Conservation (phyloP, 2,888 invertebrate genomes). For the Thalpophila matura region DNA sequence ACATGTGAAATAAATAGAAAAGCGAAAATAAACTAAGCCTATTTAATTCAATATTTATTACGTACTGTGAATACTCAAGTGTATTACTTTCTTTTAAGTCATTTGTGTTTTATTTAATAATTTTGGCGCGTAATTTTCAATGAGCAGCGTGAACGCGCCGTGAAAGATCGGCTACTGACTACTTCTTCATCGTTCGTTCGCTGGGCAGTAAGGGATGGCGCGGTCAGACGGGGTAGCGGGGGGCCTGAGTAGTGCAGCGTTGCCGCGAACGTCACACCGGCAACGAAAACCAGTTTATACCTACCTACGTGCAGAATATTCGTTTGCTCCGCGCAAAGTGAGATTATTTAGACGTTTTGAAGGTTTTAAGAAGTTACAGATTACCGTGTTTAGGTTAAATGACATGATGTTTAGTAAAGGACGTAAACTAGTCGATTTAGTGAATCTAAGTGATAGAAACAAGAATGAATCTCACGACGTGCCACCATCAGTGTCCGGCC, state of each 20-base stretch:
- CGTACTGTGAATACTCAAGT: slow-evolving; percentile 12
- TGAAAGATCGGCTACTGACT: no score
- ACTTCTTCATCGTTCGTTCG: slow-evolving; percentile 12
- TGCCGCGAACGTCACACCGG: slow-evolving; percentile 18
- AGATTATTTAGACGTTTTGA: slow-evolving; percentile 16
- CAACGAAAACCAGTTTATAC: slow-evolving; percentile 17
- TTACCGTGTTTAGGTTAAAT: slow-evolving; percentile 17
- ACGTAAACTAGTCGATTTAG: slow-evolving; percentile 25
- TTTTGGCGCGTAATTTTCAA: slow-evolving; percentile 15
- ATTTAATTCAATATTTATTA: slow-evolving; percentile 8
- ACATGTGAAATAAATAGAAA: slow-evolving; percentile 12
- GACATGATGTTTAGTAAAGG: slow-evolving; percentile 21
- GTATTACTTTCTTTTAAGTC: slow-evolving; percentile 6
- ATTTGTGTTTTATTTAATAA: slow-evolving; percentile 9
- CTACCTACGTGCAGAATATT: slow-evolving; percentile 23
- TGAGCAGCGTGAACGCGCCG: no score
- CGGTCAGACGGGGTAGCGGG: slow-evolving; percentile 16
- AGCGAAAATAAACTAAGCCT: slow-evolving; percentile 3
- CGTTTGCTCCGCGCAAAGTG: slow-evolving; percentile 21
- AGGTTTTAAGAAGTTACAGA: slow-evolving; percentile 15
- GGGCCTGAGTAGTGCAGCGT: slow-evolving; percentile 4
- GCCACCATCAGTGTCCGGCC: slow-evolving; percentile 19
- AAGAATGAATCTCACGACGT: slow-evolving; percentile 21
- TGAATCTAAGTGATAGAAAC: slow-evolving; percentile 20
- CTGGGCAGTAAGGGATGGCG: slow-evolving; percentile 11